Evolutionary conservation across 2,888 invertebrate species (phyloP).

Genomic region (Ecliptopera silaceata): DNA sequence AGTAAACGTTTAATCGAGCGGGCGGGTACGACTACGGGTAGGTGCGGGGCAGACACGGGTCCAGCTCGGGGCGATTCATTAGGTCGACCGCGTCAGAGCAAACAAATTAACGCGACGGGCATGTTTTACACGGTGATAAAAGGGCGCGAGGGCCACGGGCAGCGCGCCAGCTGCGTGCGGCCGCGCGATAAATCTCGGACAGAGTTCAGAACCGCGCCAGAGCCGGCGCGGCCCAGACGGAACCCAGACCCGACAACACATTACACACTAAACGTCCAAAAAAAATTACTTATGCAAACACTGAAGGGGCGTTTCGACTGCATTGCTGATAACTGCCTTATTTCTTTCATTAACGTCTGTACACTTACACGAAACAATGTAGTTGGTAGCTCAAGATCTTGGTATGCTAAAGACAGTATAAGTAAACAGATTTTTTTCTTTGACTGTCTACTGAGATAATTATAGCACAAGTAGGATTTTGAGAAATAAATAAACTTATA

Average conservation of each 20-base stretch:
- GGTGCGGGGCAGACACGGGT: slow-evolving; percentile 68
- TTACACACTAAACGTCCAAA: slow-evolving; percentile 21
- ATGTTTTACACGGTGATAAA: slow-evolving; percentile 78
- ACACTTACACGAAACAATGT: background rate
- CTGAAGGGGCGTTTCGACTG: slow-evolving; percentile 19
- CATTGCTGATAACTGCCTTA: slow-evolving; percentile 17
- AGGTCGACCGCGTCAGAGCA: slow-evolving; percentile 77
- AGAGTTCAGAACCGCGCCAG: slow-evolving; percentile 34
- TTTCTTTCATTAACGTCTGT: slow-evolving; percentile 2
- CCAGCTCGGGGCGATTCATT: slow-evolving; percentile 79
- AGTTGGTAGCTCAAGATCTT: background rate
- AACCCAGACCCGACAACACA: slow-evolving; percentile 21
- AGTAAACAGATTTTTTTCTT: too few species aligned
- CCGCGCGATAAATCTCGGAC: slow-evolving; percentile 68
- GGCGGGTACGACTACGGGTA: slow-evolving; percentile 38
- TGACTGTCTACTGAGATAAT: too few species aligned
- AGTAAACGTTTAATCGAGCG: slow-evolving; percentile 72
- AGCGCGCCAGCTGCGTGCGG: slow-evolving; percentile 72
- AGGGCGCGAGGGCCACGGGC: slow-evolving; percentile 71
- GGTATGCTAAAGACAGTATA: too few species aligned
- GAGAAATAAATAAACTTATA: too few species aligned
- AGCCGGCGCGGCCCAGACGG: slow-evolving; percentile 20
- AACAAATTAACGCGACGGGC: slow-evolving; percentile 81
- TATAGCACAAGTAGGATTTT: too few species aligned
- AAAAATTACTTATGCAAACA: slow-evolving; percentile 23